Evolutionary conservation across 92 coral and sea anemone genomes (phyloP), one percentile per base, ranked within the genome.

Genomic region (Anthopleura xanthogrammica): DNA sequence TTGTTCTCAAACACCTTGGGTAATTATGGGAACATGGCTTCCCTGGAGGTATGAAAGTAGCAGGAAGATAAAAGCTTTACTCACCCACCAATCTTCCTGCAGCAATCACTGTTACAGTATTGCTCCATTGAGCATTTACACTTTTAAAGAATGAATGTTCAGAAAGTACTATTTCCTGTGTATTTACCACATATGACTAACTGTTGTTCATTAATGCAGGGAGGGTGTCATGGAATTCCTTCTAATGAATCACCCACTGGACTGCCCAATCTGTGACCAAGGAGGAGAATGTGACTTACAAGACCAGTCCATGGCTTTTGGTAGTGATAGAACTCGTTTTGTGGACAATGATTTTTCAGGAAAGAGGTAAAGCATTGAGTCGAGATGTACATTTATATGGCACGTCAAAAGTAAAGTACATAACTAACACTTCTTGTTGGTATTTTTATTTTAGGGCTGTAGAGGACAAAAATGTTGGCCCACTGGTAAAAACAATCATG

Each of bases 241-340:
- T 48, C 91, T 96, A 39, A 93, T 97, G 79, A 97, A 97, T 79
- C 99, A 97, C 81, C 99, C 99, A 24, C 79, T 97, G 41, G 99
- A 97, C 85, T 97, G 99, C 58, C 99, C 99, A 60, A 97, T 97
- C 78, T 97, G 99, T 91, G 99, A 97, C 65, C 99, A 97, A 80
- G 99, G 98, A 41, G 99, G 98, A 14, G 98, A 97, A 81, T 94
- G 99, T 52, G 99, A 96, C 77, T 90, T 94, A 16, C 99, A 97
- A 92, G 99, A 97, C 74, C 99, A 97, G 83, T 97, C 99, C n/a
- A 97, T 97, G 99, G 99, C 98, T 56, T 97, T 97, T 94, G 99
- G 99, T 50, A 97, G 94, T 84, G 99, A 97, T 80, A 90, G 99
- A 86, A 97, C 98, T 87, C 92, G 99, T 79, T 97, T 97, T 92